These are phyloP conservation scores for Drosophila meridiana DNA, from an alignment of 2,888 invertebrate species.

Conservation along the genomic window DNA sequence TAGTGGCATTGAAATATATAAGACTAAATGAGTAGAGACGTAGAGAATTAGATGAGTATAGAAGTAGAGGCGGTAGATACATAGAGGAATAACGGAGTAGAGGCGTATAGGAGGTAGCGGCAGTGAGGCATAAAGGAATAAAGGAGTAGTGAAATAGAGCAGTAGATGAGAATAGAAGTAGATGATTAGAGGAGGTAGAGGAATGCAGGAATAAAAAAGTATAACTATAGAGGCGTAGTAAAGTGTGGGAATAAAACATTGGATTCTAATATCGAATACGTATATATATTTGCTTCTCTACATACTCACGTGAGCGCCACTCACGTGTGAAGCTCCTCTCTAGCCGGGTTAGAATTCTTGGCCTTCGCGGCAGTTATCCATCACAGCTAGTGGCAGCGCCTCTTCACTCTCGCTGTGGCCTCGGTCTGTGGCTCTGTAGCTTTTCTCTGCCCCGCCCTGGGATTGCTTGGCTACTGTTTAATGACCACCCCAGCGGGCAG, in stretches of 20 bases:
- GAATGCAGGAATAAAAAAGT: background rate
- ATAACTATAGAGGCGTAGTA: no score
- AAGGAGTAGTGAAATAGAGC: background rate
- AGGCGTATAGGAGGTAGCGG: background rate
- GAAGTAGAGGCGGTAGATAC: background rate
- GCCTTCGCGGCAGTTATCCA: conserved; percentile 32
- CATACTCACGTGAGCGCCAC: background rate
- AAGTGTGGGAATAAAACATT: no score
- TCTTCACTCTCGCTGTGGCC: conserved; percentile 41
- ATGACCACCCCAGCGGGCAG: conserved; percentile 61
- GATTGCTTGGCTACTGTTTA: conserved; percentile 55
- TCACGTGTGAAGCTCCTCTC: conserved; percentile 15
- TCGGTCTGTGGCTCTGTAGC: conserved; percentile 4
- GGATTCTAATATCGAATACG: background rate
- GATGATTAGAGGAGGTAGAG: background rate
- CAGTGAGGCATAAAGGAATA: background rate
- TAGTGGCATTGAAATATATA: background rate
- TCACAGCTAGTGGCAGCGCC: conserved; percentile 22
- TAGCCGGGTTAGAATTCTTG: background rate
- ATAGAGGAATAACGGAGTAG: background rate
- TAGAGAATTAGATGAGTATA: background rate
- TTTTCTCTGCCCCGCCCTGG: conserved; percentile 33
- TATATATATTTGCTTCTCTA: background rate
- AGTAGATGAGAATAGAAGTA: background rate
- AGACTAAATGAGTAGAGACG: background rate